phyloP scores from a whole-genome alignment of 2,888 invertebrate species.

The Rotaria macrura region DNA sequence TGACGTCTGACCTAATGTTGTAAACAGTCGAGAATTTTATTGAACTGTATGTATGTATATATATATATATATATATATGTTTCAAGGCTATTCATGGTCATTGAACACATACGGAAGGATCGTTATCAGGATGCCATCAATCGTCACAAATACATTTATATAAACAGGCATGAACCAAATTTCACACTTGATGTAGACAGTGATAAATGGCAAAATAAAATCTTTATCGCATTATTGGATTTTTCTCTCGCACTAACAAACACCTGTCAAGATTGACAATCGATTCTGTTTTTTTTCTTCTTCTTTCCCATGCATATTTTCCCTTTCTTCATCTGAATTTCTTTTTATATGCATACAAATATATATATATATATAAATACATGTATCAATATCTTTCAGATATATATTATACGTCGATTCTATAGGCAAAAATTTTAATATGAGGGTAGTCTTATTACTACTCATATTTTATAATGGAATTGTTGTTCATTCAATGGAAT shows the following conservation, averaged over 20 bases:
- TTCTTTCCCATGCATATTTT: not conserved
- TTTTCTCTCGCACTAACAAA: not conserved
- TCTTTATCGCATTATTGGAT: conserved; percentile 8
- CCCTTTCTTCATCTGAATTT: not conserved
- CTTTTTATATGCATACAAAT: too few relatives aligned
- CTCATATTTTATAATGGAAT: not conserved
- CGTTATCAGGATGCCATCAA: conserved; percentile 15
- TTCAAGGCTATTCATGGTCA: conserved; percentile 8
- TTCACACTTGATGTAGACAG: conserved; percentile 12
- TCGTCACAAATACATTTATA: conserved; percentile 4
- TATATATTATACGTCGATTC: not conserved
- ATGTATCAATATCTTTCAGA: not conserved
- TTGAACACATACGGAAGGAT: conserved; percentile 12
- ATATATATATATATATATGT: not conserved
- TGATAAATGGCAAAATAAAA: conserved; percentile 12
- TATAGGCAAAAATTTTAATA: not conserved
- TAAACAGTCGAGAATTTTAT: not conserved
- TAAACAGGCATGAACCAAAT: conserved; percentile 8
- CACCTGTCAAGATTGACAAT: conserved; percentile 15
- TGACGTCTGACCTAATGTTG: conserved; percentile 3
- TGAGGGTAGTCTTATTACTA: not conserved
- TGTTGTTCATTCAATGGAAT: not conserved
- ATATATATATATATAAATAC: not conserved
- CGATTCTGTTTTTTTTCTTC: not conserved
- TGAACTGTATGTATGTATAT: not conserved